Base-by-base conservation (phyloP, 2,888 invertebrate genomes). In the Thera obeliscata region DNA sequence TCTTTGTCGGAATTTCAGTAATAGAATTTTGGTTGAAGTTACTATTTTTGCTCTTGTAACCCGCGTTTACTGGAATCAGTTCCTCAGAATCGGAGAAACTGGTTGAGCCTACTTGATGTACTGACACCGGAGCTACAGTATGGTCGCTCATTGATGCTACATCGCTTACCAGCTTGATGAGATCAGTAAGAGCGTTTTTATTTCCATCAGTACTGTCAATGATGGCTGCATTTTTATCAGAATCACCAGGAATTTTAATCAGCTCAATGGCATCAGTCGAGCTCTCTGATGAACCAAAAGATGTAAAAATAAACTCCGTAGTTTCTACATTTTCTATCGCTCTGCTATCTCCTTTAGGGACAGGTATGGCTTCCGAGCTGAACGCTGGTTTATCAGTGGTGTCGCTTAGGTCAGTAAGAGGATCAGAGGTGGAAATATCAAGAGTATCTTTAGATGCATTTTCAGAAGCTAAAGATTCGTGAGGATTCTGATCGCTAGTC, bases 1-100 rank as follows among this genome's bases (percentile, higher is more conserved):
- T 86, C 76, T 93, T 93, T 1, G 82, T 73, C 4, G 91, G 89
- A 49, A 87, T 74, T 75, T 93, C 93, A 0, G 93, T 93, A 12
- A 93, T 93, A 0, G 92, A 92, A 66, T 93, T 93, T 7, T 88
- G 78, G 70, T 93, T 93, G 76, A 87, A 86, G 62, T 91, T 92
- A 62, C 81, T 93, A 67, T 93, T 92, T 81, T 93, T 93, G 62
- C 93, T 93, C 66, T 93, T 93, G 70, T 93, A 92, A 0, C 89
- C 92, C 4, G 87, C 84, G 61, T 92, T 93, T 0, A 93, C 89
- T 9, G 90, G 92, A 61, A 93, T 89, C 7, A 93, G 75, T 73
- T 93, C 93, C 70, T 93, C 93, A 0, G 93, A 93, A 56, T 91
- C 90, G 2, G 90, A 85, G 64, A 88, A 86, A 50, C 82, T 83